phyloP scores from a whole-genome alignment of 2,113 vertebrate species.

The Dermatemys mawii region DNA sequence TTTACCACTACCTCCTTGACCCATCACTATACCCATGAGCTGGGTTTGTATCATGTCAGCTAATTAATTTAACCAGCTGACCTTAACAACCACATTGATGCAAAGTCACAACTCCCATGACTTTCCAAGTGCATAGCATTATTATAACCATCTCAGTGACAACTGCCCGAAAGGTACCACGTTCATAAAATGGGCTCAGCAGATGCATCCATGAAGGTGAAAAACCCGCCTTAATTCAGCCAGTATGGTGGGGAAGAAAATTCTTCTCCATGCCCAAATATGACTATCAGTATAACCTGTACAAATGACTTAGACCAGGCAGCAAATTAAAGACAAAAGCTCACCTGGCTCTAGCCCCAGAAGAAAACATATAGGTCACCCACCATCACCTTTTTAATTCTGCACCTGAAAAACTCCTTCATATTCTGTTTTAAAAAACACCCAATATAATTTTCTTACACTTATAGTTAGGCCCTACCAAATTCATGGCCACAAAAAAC shows the following conservation, averaged over 20 bases:
- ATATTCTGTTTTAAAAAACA: neutral
- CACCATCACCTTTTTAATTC: neutral
- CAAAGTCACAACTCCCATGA: neutral
- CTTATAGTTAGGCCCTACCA: neutral
- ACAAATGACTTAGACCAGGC: neutral
- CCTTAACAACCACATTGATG: neutral
- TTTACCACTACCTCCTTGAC: neutral
- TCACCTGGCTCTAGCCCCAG: neutral
- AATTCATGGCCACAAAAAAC: too few species aligned
- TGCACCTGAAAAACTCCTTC: neutral
- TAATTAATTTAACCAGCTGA: neutral
- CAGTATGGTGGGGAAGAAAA: neutral
- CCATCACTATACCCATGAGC: neutral
- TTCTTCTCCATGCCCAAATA: neutral
- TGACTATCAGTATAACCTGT: neutral
- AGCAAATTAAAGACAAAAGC: neutral
- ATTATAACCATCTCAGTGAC: neutral
- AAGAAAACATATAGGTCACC: neutral
- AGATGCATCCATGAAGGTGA: accelerated
- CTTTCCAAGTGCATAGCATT: neutral
- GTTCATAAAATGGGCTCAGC: neutral
- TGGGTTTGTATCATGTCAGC: neutral
- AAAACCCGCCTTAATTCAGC: neutral
- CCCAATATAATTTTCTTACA: neutral
- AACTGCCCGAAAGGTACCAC: neutral